These are phyloP conservation scores for Chunga burmeisteri DNA, from an alignment of 2,113 vertebrate genomes.

Conservation along the genomic window DNA sequence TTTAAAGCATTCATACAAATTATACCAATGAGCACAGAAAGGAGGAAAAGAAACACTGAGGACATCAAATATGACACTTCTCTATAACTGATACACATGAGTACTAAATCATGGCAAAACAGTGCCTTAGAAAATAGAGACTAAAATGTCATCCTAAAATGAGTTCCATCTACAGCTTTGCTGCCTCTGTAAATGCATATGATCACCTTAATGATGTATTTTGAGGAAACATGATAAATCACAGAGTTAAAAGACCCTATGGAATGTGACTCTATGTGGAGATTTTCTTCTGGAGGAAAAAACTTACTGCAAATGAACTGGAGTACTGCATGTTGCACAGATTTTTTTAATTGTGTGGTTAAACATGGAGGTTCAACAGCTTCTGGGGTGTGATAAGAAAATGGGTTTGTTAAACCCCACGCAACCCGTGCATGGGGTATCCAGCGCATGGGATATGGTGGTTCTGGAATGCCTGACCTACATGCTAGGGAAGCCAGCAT, in stretches of 20 bases:
- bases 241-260: background rate
- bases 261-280: background rate
- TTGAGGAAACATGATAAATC: slow-evolving; percentile 25
- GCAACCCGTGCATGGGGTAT: background rate
- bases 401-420: background rate
- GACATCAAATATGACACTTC: slow-evolving; percentile 29
- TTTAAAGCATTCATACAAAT: slow-evolving; percentile 59
- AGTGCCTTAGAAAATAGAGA: slow-evolving; percentile 14
- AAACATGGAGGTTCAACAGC: background rate
- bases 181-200: background rate
- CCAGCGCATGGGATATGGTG: background rate
- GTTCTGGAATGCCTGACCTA: background rate
- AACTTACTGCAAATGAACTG: background rate
- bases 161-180: background rate
- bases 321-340: rapidly evolving
- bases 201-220: slow-evolving; percentile 9
- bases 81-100: background rate
- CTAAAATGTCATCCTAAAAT: background rate
- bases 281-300: background rate
- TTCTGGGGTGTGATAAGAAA: background rate
- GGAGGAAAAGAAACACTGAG: slow-evolving; percentile 14
- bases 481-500: background rate
- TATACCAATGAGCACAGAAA: slow-evolving; percentile 48
- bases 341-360: background rate
- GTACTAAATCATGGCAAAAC: slow-evolving; percentile 39